These are phyloP conservation scores for Chauna torquata DNA, from an alignment of 2,113 vertebrate species.

Conservation along the genomic window DNA sequence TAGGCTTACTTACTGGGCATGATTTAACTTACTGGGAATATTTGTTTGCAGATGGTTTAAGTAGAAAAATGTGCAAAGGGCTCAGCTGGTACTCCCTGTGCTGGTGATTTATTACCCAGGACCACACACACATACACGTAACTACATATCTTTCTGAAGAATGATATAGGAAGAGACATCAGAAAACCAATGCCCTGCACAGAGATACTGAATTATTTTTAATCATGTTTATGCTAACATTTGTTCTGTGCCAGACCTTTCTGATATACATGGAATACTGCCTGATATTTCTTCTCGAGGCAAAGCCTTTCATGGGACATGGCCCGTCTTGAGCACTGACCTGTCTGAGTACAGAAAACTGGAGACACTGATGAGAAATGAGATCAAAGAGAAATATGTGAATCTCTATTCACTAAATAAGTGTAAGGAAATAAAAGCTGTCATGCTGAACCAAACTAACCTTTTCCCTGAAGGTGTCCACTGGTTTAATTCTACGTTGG, in stretches of 20 bases:
- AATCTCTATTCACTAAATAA: not conserved
- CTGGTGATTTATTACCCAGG: not conserved
- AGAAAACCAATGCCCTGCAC: not conserved
- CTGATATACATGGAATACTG: no score
- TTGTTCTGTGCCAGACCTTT: not conserved
- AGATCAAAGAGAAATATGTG: not conserved
- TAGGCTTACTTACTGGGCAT: not conserved
- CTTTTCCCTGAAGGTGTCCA: not conserved
- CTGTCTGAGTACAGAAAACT: not conserved
- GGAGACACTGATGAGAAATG: not conserved
- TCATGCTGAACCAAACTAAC: not conserved
- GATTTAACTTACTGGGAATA: not conserved
- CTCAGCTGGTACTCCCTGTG: not conserved
- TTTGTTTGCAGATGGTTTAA: not conserved
- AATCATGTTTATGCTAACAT: not conserved
- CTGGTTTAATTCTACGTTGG: not conserved
- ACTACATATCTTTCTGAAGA: not conserved
- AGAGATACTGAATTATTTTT: not conserved
- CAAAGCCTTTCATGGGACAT: fast-evolving
- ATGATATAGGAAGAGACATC: not conserved
- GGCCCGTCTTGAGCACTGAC: not conserved
- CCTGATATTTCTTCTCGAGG: not conserved
- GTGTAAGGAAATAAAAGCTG: not conserved
- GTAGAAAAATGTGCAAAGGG: not conserved
- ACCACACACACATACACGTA: not conserved